phyloP scores from a whole-genome alignment of 2,797 vertebrate species.

The Rousettus madagascariensis region DNA sequence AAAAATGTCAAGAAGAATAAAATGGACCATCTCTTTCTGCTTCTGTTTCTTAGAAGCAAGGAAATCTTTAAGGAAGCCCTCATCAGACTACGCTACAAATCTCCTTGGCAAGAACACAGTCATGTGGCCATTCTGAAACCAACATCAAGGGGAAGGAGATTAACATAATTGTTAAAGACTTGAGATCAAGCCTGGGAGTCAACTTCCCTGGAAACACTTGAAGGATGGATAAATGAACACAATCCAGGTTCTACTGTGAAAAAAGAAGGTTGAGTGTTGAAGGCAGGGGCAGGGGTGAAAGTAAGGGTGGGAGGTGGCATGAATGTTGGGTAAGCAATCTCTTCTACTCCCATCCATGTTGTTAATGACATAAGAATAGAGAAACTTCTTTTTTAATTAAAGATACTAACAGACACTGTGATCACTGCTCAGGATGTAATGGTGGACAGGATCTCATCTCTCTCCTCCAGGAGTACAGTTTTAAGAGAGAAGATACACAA shows the following conservation, averaged over 20 bases:
- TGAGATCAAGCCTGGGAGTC: not conserved
- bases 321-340: not conserved
- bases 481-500: not conserved
- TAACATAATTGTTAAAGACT: not conserved
- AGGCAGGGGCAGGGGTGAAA: not conserved
- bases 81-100: not conserved
- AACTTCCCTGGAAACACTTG: not conserved
- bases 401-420: not conserved
- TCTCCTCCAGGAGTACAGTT: not conserved
- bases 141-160: not conserved
- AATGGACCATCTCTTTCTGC: not conserved
- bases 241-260: not conserved
- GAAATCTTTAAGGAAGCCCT: not conserved
- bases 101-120: not conserved
- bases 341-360: not conserved
- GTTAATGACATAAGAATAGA: not conserved
- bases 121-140: not conserved
- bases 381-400: not conserved
- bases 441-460: not conserved
- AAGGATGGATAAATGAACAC: not conserved
- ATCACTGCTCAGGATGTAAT: not conserved
- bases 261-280: not conserved
- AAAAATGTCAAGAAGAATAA: constrained; percentile 50
- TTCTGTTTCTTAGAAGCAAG: constrained; percentile 25
- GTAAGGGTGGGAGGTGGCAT: rapidly evolving